Conservation (phyloP, 2,797 vertebrate species). For the Chaetophractus vellerosus region DNA sequence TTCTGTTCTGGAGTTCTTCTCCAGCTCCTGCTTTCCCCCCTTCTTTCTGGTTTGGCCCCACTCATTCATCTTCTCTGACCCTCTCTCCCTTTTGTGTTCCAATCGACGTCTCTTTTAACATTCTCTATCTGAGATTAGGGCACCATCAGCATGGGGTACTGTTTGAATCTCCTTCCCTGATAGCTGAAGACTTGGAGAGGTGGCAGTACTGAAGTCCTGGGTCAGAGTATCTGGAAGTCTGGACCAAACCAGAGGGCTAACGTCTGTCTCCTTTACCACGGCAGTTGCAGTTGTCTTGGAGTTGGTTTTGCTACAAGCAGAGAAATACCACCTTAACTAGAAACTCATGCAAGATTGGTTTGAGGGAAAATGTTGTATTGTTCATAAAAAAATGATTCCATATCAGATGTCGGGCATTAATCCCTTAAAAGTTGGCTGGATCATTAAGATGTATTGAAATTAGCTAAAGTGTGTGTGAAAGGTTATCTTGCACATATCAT, state of each 20-base stretch:
- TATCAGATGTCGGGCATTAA: background rate
- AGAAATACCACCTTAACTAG: background rate
- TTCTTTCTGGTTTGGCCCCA: background rate
- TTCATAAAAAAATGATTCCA: background rate
- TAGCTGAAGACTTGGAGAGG: background rate
- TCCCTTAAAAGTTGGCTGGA: background rate
- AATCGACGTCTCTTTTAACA: background rate
- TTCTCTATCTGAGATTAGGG: background rate
- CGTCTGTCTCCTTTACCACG: slow-evolving; percentile 1
- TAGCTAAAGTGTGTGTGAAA: background rate
- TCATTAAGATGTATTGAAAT: background rate
- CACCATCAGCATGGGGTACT: background rate
- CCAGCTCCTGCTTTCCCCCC: background rate
- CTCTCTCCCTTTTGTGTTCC: background rate
- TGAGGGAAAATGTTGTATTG: slow-evolving; percentile 2
- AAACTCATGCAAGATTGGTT: background rate
- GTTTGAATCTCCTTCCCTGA: background rate
- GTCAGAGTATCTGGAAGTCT: slow-evolving; percentile 7
- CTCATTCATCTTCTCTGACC: background rate
- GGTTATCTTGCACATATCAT: background rate
- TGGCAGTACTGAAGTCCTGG: background rate
- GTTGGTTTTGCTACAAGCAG: background rate
- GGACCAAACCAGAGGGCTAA: background rate
- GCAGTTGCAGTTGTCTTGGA: slow-evolving; percentile 28
- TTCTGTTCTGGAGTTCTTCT: slow-evolving; percentile 11